Evolutionary conservation across 1,140 invertebrate species (phyloP), one percentile per base, ranked within the genome.

Genomic region (Liolophura sinensis): DNA sequence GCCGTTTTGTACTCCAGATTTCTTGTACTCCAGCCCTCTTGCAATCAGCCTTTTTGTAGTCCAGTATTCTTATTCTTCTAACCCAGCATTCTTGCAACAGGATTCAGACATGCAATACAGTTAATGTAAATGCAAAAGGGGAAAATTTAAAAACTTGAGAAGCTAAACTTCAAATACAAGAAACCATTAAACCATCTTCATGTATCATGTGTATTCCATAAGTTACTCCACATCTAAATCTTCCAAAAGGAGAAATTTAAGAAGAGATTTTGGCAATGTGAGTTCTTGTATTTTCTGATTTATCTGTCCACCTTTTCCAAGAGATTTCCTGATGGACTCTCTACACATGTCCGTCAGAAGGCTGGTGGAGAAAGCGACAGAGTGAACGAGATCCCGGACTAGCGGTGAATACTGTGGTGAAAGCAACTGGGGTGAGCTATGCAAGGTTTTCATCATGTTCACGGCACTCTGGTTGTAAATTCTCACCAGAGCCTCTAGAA

Each of bases 401-500:
- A 69, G 49, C 16, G 50, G 51, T 1, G 60, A 18, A 56, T 64
- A 61, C 25, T 74, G n/a, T 14, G 61, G 52, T 4, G 68, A 60
- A 64, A 72, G 69, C 40, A 69, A 70, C 24, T 68, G 59, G 25
- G 63, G 18, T 22, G 46, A 61, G 9, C 47, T 64, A 9, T 69
- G 48, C 40, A 64, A 60, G 7, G 64, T 67, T 40, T 62, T 60
- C 20, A 81, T 57, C 61, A 67, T 65, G 56, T 78, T 78, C 15
- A 75, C 57, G 9, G 76, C 76, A 47, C 75, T 69, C 63, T 79
- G 73, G 61, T 73, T 73, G 22, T 76, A 81, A 9, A 73, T 72
- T 20, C 66, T 70, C 7, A 76, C 71, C 22, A 81, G 50, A 72
- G 70, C 79, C n/a, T 62, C 58, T 11, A 81, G 62, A 25, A 81